phyloP scores from a whole-genome alignment of 2,888 invertebrate genomes.

The Cheilosia soror region DNA sequence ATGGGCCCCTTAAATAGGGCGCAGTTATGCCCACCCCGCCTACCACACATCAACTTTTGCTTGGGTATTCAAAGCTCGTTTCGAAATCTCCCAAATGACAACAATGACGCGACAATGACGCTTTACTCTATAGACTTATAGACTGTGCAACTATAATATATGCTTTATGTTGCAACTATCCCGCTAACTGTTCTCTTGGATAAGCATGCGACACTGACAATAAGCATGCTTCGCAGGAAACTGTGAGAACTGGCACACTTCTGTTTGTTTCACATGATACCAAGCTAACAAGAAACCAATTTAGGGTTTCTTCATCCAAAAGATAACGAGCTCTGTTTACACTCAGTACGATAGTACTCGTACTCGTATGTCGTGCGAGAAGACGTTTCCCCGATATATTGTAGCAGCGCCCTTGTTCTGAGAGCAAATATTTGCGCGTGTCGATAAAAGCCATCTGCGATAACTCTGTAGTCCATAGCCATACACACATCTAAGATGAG shows the following conservation, averaged over 20 bases:
- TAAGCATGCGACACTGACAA: slow-evolving; percentile 33
- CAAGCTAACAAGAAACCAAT: slow-evolving; percentile 25
- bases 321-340: slow-evolving; percentile 24
- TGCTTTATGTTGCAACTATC: slow-evolving; percentile 26
- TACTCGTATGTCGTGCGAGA: too few species aligned
- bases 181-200: slow-evolving; percentile 27
- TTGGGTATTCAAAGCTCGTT: slow-evolving; percentile 46
- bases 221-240: slow-evolving; percentile 21
- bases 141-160: background rate
- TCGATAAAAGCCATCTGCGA: slow-evolving; percentile 11
- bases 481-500: too few species aligned
- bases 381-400: background rate
- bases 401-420: background rate
- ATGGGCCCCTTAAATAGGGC: slow-evolving; percentile 38
- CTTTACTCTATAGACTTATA: background rate
- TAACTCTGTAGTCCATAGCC: background rate
- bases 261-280: slow-evolving; percentile 15
- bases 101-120: background rate
- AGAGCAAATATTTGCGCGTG: slow-evolving; percentile 20
- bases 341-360: background rate
- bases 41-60: slow-evolving; percentile 10
- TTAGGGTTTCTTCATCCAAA: slow-evolving; percentile 19
- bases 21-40: background rate
- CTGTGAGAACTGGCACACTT: slow-evolving; percentile 60
- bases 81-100: slow-evolving; percentile 37